Evolutionary conservation across 1,140 invertebrate genomes (phyloP), one percentile per base, ranked within the genome.

Genomic region (Lasaia peninsularis): DNA sequence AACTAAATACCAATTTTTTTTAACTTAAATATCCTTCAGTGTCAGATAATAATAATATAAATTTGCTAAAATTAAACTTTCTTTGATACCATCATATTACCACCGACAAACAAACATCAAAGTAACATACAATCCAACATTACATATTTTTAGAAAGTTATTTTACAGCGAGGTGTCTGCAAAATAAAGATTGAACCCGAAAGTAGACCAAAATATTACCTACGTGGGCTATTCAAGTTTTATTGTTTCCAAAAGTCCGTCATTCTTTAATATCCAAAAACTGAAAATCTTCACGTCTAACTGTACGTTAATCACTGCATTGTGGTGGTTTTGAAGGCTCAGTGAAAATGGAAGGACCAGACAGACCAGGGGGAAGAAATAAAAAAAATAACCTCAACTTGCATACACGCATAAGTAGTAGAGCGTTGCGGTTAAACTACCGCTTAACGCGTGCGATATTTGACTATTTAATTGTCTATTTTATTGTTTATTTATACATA

Each of bases 301-400:
- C 62, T 62, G 64, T 60, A 67, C 62, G 74, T 73, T 79, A 81
- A 80, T 80, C 78, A 82, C 56, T 56, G 75, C 73, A 74, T 81
- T 74, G 75, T 84, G 71, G 70, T 64, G 63, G 67, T 65, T 83
- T 80, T 86, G 80, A 86, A 78, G 77, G 72, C 73, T 65, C 58
- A 63, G 67, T 71, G 69, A 72, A 75, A 75, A 80, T 66, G 69
- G 67, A 69, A 78, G 75, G 80, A 83, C 79, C 78, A 86, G 83
- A 86, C 83, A 71, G 71, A 58, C 80, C 71, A 81, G 78, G 80
- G 79, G 80, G 78, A 73, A 69, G 64, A 69, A 79, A 78, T 69
- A 74, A 84, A 84, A 82, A 80, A 86, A 79, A 82, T 75, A 73
- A 69, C 69, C 73, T 81, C 74, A 75, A 78, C 73, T 71, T 69